A percentile compares a stretch with the other conserved stretches of the same genome.
These are phyloP conservation scores for Chaunax sp. DNA, from an alignment of 2,797 vertebrate genomes.

Conservation along the genomic window DNA sequence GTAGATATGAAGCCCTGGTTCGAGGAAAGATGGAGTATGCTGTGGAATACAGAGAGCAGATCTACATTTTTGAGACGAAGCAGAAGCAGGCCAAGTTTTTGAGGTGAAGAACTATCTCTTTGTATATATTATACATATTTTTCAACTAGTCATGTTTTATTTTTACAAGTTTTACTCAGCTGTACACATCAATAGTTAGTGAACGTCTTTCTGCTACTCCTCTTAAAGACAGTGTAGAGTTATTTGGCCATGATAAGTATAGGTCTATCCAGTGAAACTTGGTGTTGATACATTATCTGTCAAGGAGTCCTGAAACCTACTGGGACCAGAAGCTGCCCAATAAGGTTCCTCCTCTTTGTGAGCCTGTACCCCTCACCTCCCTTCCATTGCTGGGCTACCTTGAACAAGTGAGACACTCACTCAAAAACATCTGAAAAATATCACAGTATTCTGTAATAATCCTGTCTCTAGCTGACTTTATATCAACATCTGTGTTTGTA, in stretches of 20 bases:
- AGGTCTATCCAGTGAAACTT: slow-evolving; percentile 2
- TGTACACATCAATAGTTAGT: not conserved
- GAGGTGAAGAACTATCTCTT: slow-evolving; percentile 78
- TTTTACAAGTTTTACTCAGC: not conserved
- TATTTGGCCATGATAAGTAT: slow-evolving; percentile 1
- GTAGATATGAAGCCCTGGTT: slow-evolving; percentile 92
- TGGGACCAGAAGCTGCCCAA: slow-evolving; percentile 89
- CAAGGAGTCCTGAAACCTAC: slow-evolving; percentile 89
- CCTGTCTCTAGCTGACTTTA: not conserved
- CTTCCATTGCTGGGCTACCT: slow-evolving; percentile 93
- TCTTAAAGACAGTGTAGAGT: not conserved
- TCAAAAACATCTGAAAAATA: not conserved
- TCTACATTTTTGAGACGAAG: slow-evolving; percentile 90
- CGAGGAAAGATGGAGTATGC: slow-evolving; percentile 87
- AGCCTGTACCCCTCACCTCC: slow-evolving; percentile 87
- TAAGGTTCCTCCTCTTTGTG: slow-evolving; percentile 90
- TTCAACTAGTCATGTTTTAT: not conserved
- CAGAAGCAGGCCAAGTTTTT: slow-evolving; percentile 91
- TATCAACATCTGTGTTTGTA: not conserved
- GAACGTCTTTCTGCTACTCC: not conserved
- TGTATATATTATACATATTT: slow-evolving; percentile 9
- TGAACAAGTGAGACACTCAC: slow-evolving; percentile 87
- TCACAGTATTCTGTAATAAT: not conserved
- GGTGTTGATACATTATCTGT: slow-evolving; percentile 30
- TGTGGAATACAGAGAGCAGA: slow-evolving; percentile 86